These are phyloP conservation scores for Eilema depressum DNA, from an alignment of 2,888 invertebrate species.

Conservation along the genomic window DNA sequence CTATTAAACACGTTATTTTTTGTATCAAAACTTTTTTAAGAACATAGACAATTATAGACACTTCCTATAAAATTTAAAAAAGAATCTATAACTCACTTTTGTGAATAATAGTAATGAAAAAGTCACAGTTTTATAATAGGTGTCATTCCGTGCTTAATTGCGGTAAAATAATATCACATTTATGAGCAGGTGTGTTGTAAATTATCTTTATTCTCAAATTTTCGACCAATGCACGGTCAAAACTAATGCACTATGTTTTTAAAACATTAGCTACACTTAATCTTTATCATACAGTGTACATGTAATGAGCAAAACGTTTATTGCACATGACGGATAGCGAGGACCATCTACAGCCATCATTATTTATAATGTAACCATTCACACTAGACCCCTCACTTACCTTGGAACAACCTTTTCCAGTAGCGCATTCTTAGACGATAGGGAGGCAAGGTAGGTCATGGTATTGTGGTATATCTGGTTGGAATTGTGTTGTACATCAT, in stretches of 20 bases:
- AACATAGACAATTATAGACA: too few species aligned
- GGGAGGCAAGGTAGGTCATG: constrained; percentile 47
- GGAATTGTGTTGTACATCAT: constrained; percentile 73
- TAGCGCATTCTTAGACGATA: constrained; percentile 9
- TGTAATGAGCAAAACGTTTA: constrained; percentile 79
- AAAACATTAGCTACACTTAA: constrained; percentile 21
- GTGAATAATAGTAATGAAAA: too few species aligned
- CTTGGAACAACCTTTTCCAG: constrained; percentile 16
- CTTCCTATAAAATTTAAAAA: too few species aligned
- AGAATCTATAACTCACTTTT: too few species aligned
- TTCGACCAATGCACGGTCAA: too few species aligned
- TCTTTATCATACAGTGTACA: constrained; percentile 34
- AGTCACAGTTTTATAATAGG: too few species aligned
- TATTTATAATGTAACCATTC: constrained; percentile 73
- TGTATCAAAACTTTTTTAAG: too few species aligned
- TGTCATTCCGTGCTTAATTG: too few species aligned
- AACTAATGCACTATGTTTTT: background rate
- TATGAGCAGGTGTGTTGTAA: too few species aligned
- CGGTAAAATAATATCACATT: too few species aligned
- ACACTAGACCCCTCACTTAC: constrained; percentile 49
- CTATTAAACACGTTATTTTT: too few species aligned
- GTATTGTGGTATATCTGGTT: constrained; percentile 62
- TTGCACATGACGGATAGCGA: constrained; percentile 71
- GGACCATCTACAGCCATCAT: constrained; percentile 66
- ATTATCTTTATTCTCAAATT: too few species aligned